A percentile compares a stretch with the other conserved stretches of the same genome.
Evolutionary conservation across 2,888 invertebrate genomes (phyloP).

Genomic region (Cordilura impudica): DNA sequence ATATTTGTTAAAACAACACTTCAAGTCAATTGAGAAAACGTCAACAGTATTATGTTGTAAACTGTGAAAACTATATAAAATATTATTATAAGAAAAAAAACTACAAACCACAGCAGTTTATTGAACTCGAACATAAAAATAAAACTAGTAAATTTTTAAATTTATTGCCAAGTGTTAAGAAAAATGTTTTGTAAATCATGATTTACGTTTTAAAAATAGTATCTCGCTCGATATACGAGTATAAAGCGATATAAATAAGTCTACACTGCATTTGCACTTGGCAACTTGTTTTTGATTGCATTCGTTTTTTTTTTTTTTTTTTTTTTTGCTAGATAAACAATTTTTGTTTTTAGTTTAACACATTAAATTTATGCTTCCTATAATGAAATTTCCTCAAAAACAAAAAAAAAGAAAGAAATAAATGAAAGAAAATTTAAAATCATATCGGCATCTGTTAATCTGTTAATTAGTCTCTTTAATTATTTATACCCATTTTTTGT

Average conservation of each 20-base stretch:
- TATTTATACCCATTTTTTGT: too few relatives aligned
- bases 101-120: slow-evolving; percentile 44
- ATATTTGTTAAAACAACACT: not conserved
- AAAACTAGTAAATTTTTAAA: slow-evolving; percentile 16
- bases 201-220: not conserved
- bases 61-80: not conserved
- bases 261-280: not conserved
- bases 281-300: slow-evolving; percentile 23
- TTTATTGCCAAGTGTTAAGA: slow-evolving; percentile 23
- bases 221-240: not conserved
- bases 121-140: slow-evolving; percentile 43
- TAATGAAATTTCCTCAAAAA: not conserved
- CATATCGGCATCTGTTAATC: too few relatives aligned
- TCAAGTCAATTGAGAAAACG: slow-evolving; percentile 3
- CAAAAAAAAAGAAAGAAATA: not conserved
- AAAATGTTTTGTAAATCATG: slow-evolving; percentile 31
- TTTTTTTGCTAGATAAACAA: slow-evolving; percentile 31
- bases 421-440: too few relatives aligned
- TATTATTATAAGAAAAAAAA: slow-evolving; percentile 20
- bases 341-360: not conserved
- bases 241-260: not conserved
- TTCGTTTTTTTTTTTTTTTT: not conserved
- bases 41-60: not conserved
- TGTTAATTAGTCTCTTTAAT: too few relatives aligned
- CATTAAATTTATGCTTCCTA: not conserved